phyloP scores from a whole-genome alignment of 2,113 vertebrate genomes.

The Oreochromis spilurus region DNA sequence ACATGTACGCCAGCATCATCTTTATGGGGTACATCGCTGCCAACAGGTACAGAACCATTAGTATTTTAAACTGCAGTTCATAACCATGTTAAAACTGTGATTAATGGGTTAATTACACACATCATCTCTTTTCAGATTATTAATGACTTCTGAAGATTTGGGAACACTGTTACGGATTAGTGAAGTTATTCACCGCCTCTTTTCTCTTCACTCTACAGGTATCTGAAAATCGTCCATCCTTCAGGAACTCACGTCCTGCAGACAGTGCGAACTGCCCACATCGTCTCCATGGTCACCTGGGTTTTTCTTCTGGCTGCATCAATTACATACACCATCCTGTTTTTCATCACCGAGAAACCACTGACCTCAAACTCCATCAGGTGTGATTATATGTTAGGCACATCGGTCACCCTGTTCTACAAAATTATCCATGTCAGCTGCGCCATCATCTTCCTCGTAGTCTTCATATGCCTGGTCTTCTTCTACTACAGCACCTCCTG shows the following conservation, averaged over 20 bases:
- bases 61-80: background rate
- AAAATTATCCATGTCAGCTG: background rate
- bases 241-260: background rate
- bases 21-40: background rate
- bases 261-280: background rate
- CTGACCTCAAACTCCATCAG: background rate
- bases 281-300: fast-evolving
- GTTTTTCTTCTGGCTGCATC: background rate
- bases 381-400: background rate
- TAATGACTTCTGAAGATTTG: background rate
- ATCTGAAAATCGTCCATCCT: background rate
- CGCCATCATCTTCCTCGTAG: background rate
- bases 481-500: background rate
- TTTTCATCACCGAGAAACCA: background rate
- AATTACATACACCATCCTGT: background rate
- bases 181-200: fast-evolving
- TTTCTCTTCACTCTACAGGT: background rate
- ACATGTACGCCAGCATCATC: background rate
- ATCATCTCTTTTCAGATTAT: background rate
- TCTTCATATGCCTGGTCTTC: background rate
- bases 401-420: background rate
- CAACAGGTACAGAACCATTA: background rate
- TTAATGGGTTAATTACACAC: fast-evolving
- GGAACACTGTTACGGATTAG: background rate
- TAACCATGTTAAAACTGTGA: background rate